Evolutionary conservation across 1,140 invertebrate species (phyloP), one percentile per base, ranked within the genome.

Genomic region (Diachasmimorpha longicaudata): DNA sequence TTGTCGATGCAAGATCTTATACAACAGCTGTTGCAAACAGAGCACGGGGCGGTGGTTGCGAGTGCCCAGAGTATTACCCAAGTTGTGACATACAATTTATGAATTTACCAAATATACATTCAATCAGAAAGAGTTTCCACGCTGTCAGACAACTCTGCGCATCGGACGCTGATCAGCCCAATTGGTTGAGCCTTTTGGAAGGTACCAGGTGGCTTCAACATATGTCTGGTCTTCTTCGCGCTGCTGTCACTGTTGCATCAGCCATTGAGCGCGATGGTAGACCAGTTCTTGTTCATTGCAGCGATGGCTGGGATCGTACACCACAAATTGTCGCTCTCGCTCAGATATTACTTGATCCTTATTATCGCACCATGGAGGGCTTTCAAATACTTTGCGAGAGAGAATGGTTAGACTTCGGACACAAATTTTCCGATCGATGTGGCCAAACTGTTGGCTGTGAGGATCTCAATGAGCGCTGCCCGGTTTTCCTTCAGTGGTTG

Each of bases 401-500:
- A 80, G 97, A 99, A 87, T 99, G 98, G 98, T 86, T 99, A 11
- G 95, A 96, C 82, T 99, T 97, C 90, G 98, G 98, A 0, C 98
- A 99, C 89, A 99, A 99, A 90, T 99, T 99, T 89, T 96, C 95
- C 8, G 97, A 99, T 86, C 93, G 98, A 36, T 98, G 96, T 87
- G 97, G 97, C 6, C 95, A 96, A 82, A 93, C 93, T 14, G 92
- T 95, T 16, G 93, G 93, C 21, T 91, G 91, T 1, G 96, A 97
- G 76, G 97, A 99, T 84, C 89, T 92, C 0, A 98, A 97, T 88
- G 97, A 99, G 89, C 90, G 94, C 72, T 97, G 96, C 86, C 98
- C 98, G 14, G 96, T 99, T 75, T 99, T 99, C 90, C 90, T 99
- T 52, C 98, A 99, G 87, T 99, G 97, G 96, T 90, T 99, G 4